These are phyloP conservation scores for Cotesia glomerata DNA, from an alignment of 1,140 invertebrate species.

Conservation along the genomic window DNA sequence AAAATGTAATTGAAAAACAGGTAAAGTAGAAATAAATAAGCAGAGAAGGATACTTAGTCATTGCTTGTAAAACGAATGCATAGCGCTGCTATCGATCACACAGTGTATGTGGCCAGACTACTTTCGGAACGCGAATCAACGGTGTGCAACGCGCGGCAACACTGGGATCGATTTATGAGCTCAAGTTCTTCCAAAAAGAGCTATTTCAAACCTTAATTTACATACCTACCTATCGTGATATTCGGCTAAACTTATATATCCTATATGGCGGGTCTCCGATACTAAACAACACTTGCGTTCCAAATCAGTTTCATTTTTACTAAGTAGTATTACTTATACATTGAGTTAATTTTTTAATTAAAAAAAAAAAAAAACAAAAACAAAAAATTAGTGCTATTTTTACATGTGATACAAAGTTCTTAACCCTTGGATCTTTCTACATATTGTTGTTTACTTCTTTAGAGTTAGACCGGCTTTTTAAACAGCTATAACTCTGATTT, in stretches of 20 bases:
- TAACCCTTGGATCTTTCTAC: too few relatives aligned
- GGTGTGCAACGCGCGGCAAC: conserved; percentile 23
- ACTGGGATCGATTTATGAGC: conserved; percentile 37
- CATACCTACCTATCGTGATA: conserved; percentile 36
- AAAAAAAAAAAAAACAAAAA: too few relatives aligned
- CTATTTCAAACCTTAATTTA: conserved; percentile 35
- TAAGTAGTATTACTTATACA: not conserved
- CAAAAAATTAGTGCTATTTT: too few relatives aligned
- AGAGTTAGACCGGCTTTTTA: too few relatives aligned
- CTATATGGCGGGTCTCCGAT: conserved; percentile 15
- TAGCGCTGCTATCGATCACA: conserved; percentile 31
- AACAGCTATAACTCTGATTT: too few relatives aligned
- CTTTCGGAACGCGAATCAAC: conserved; percentile 37
- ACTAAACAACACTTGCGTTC: not conserved
- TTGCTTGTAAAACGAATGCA: conserved; percentile 2
- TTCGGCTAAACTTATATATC: conserved; percentile 31
- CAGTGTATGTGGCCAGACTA: conserved; percentile 21
- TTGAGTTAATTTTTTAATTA: not conserved
- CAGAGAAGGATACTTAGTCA: conserved; percentile 10
- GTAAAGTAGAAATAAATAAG: conserved; percentile 5
- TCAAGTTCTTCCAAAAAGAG: conserved; percentile 35
- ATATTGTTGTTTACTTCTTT: too few relatives aligned
- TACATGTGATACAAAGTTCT: too few relatives aligned
- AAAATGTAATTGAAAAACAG: conserved; percentile 9
- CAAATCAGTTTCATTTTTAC: not conserved